A percentile compares a stretch with the other conserved stretches of the same genome.
phyloP scores from a whole-genome alignment of 2,888 invertebrate species.

The Orthonychiurus folsomi region DNA sequence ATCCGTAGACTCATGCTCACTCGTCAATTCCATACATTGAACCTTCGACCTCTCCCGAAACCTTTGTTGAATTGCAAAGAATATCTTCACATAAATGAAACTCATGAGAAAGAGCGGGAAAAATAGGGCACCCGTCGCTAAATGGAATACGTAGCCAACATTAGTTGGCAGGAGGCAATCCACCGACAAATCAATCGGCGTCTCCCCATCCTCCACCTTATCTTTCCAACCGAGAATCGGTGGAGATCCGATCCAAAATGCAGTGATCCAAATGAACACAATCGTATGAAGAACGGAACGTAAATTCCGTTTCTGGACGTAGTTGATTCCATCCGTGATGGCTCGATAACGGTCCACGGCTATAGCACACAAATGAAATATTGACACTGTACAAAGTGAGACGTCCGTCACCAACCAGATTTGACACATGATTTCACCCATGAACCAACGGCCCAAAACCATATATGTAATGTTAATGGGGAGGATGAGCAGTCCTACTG shows the following conservation, averaged over 20 bases:
- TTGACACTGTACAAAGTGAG: conserved; percentile 32
- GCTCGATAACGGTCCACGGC: conserved; percentile 36
- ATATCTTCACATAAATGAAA: conserved; percentile 32
- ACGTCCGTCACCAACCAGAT: conserved; percentile 33
- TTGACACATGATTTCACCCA: conserved; percentile 22
- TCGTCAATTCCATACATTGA: conserved; percentile 15
- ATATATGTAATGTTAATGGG: conserved; percentile 32
- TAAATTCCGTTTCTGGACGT: conserved; percentile 29
- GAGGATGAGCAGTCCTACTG: conserved; percentile 32
- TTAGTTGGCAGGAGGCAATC: conserved; percentile 21
- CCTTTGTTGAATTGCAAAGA: conserved; percentile 25
- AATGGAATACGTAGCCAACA: conserved; percentile 33
- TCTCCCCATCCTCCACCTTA: not conserved
- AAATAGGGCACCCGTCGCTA: conserved; percentile 35
- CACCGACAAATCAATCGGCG: not conserved
- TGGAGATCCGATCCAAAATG: conserved; percentile 34
- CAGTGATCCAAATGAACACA: conserved; percentile 26
- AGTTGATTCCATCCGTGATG: conserved; percentile 33
- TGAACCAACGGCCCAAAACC: conserved; percentile 21
- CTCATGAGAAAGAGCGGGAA: conserved; percentile 34
- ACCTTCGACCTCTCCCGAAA: conserved; percentile 26
- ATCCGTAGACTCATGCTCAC: conserved; percentile 13
- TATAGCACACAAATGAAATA: conserved; percentile 27
- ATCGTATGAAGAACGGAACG: conserved; percentile 20
- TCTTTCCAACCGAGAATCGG: conserved; percentile 30